Base-by-base conservation (phyloP, 2,113 vertebrate species). In the Ondatra zibethicus region DNA sequence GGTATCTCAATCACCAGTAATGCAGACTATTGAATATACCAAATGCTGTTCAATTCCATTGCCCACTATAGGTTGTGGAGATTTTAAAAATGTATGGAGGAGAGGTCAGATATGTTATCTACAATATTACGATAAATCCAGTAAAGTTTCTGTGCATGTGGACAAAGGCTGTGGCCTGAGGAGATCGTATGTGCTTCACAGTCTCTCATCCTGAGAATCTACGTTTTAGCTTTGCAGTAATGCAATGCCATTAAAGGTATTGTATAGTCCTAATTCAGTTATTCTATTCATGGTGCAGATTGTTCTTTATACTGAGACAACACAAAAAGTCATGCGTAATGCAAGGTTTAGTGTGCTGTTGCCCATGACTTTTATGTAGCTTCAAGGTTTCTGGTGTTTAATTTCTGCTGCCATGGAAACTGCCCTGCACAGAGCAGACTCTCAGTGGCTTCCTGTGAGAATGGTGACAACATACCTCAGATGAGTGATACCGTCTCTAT, bases 371-470 rank as follows among this genome's bases (percentile, higher is more conserved):
- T 97, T 61, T 94, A 82, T 97, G 87, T 77, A 90, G 96, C 87
- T 96, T 94, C 61, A 92, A 70, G 70, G 94, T 97, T 94, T 45
- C 96, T 72, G 61, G 94, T 29, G 8, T 96, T 98, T 98, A 97
- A 98, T 98, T 98, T 97, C 96, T 93, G 96, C 97, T 98, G 94
- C 92, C 96, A 98, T 98, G 97, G 97, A 94, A 98, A 98, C 98
- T 97, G 89, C 91, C 89, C 78, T 94, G 82, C 77, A 25, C 33
- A 94, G 89, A 61, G 14, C 78, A 36, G 72, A 68, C 96, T 96
- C 87, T 92, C 93, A 52, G 95, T 88, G 80, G 84, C 92, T 97
- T 95, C 96, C 96, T 96, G 93, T 65, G 88, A 93, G 94, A 95
- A 75, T 52, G 80, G 88, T 90, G 94, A 94, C 96, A 97, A 88